Conservation (phyloP, 2,113 vertebrate genomes). For the Calyptomena viridis region DNA sequence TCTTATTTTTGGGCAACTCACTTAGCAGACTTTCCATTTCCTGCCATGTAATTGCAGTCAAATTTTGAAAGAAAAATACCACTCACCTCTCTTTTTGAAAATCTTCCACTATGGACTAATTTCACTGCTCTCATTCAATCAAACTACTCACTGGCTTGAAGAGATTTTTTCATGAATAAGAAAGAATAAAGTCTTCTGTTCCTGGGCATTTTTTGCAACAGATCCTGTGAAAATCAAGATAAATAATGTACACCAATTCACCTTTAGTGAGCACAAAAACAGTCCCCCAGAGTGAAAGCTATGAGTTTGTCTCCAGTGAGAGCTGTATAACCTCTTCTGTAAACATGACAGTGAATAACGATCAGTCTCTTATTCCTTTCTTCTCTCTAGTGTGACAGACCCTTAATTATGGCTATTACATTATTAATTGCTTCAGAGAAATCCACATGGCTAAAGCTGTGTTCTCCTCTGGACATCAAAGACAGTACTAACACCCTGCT, state of each 20-base stretch:
- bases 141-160: not conserved
- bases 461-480: not conserved
- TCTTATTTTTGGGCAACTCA: not conserved
- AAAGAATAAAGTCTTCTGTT: not conserved
- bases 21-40: not conserved
- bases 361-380: not conserved
- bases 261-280: not conserved
- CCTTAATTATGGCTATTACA: not conserved
- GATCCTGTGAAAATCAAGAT: constrained; percentile 10
- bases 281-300: not conserved
- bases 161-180: not conserved
- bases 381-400: not conserved
- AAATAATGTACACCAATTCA: not conserved
- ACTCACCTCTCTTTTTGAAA: not conserved
- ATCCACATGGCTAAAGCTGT: not conserved
- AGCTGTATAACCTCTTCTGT: not conserved
- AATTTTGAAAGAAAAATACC: not conserved
- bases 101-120: not conserved
- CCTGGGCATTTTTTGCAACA: not conserved
- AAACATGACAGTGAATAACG: not conserved
- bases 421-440: not conserved
- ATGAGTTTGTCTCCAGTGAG: not conserved
- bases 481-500: not conserved
- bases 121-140: not conserved
- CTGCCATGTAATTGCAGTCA: not conserved